Percentiles rank a stretch among this genome's conserved stretches.
Evolutionary conservation across 2,113 vertebrate species (phyloP).

Genomic region (Cynopterus brachyotis): DNA sequence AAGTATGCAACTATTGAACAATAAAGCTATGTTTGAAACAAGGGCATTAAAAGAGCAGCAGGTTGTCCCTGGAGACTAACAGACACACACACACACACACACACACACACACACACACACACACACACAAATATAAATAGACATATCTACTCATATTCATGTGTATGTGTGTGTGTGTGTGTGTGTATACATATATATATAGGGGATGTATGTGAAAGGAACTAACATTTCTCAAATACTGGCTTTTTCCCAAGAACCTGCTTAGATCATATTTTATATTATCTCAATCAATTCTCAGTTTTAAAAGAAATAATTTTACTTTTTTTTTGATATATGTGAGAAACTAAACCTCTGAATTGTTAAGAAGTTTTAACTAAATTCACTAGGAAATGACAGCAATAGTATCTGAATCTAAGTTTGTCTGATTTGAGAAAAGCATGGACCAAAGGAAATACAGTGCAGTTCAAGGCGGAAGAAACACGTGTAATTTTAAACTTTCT

Average conservation of each 20-base stretch:
- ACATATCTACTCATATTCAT: background rate
- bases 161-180: no score
- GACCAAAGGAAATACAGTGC: background rate
- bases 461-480: background rate
- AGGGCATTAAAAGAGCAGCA: background rate
- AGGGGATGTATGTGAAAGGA: background rate
- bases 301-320: background rate
- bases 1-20: background rate
- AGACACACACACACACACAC: background rate
- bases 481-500: background rate
- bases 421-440: background rate
- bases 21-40: background rate
- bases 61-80: background rate
- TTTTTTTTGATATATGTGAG: background rate
- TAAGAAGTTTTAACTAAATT: background rate
- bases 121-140: background rate
- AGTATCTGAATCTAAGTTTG: background rate
- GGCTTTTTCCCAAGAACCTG: background rate
- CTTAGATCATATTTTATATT: background rate
- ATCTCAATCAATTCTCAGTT: background rate
- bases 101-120: background rate
- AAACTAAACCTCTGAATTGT: background rate
- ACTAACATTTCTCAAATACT: background rate
- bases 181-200: background rate
- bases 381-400: background rate